Base-by-base conservation (phyloP, 2,113 vertebrate species). In the Crotalus helleri region DNA sequence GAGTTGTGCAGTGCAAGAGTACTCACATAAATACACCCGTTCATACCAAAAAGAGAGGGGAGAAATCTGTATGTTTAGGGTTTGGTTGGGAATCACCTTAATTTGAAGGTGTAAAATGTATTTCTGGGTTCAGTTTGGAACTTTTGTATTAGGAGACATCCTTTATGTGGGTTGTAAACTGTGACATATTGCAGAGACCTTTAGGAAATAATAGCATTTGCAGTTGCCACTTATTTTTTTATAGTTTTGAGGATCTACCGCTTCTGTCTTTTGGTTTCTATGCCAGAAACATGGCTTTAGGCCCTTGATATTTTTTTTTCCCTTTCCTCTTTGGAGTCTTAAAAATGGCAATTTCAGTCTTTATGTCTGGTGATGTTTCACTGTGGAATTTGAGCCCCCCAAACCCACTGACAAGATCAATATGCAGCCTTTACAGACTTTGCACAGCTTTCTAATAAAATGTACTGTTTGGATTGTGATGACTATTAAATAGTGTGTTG, bases 381-480 rank as follows among this genome's bases (percentile, higher is more conserved):
- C 93, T 92, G 93, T 61, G 44, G 93, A 94, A 88, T 9, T 55
- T 0, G 44, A 81, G 26, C 29, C 57, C 54, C 39, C 39, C 29
- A 87, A 86, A 49, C 1, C 87, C 39, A 91, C 81, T 44, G 93
- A 93, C 88, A 93, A 94, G 91, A 88, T 92, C 86, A 96, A 92
- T 89, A 13, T 93, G 91, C 92, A 92, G 61, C 90, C 94, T 88
- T 89, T 85, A 39, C 93, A 89, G 93, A 39, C 88, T 94, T 92
- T 94, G 44, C 94, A 49, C 93, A 93, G 59, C 93, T 5, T 94
- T 89, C 23, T 69, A 88, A 93, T 87, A 81, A 92, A 94, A 95
- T 86, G 85, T 94, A 29, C 10, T 90, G 0, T 94, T 96, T 94
- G 93, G 90, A 95, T 97, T 94, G 95, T 85, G 21, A 92, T 93